Conservation (phyloP, 2,797 vertebrate species). For the Pterois miles region DNA sequence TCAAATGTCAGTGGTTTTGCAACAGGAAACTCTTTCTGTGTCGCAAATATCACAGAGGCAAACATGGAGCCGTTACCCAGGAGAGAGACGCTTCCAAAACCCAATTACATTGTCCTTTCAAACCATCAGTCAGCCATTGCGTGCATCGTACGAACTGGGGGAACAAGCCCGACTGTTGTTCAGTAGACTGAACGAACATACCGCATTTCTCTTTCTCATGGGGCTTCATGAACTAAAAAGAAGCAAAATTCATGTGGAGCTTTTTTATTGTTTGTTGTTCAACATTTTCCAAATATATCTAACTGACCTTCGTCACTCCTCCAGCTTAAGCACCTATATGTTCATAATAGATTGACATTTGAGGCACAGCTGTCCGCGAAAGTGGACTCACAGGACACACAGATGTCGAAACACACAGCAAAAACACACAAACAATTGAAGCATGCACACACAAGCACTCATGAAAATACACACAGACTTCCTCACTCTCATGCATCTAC, state of each 20-base stretch:
- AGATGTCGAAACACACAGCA: neutral
- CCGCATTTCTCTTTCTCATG: constrained; percentile 19
- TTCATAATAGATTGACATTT: constrained; percentile 35
- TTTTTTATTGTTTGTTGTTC: constrained; percentile 44
- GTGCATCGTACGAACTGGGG: constrained; percentile 49
- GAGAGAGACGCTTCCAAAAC: constrained; percentile 60
- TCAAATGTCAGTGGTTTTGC: constrained; percentile 61
- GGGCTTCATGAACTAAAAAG: constrained; percentile 44
- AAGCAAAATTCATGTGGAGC: constrained; percentile 28
- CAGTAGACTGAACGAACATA: constrained; percentile 50
- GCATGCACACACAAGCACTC: neutral
- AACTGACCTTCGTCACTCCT: constrained; percentile 51
- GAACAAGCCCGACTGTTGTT: constrained; percentile 64
- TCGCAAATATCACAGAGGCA: constrained; percentile 64
- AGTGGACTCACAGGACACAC: constrained; percentile 12
- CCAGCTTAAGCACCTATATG: constrained; percentile 22
- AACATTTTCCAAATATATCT: constrained; percentile 49
- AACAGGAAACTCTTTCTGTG: constrained; percentile 60
- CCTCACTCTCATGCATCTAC: constrained; percentile 1
- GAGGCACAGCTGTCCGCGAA: constrained; percentile 15
- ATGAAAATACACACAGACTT: neutral
- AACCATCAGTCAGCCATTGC: constrained; percentile 69
- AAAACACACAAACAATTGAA: neutral
- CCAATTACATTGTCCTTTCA: constrained; percentile 73
- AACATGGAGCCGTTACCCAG: constrained; percentile 51